A percentile compares a stretch with the other conserved stretches of the same genome.
Conservation (phyloP, 2,888 invertebrate genomes). For the Hypomecis punctinalis region DNA sequence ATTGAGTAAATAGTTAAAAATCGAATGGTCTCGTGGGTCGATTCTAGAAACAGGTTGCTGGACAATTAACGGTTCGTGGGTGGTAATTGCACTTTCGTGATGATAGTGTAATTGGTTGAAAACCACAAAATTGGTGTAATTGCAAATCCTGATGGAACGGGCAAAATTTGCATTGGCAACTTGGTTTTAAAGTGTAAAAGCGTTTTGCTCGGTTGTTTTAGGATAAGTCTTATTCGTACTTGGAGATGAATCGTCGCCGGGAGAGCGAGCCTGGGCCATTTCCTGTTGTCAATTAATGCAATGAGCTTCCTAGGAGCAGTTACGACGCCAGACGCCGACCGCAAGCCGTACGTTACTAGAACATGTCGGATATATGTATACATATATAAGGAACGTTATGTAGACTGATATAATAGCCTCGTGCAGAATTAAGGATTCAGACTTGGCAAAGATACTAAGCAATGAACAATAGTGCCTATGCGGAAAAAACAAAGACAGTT, state of each 20-base stretch:
- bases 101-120: slow-evolving; percentile 36
- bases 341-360: slow-evolving; percentile 51
- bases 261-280: slow-evolving; percentile 48
- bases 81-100: slow-evolving; percentile 58
- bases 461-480: slow-evolving; percentile 11
- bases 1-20: slow-evolving; percentile 47
- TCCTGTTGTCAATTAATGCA: slow-evolving; percentile 72
- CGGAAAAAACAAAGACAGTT: slow-evolving; percentile 5
- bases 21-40: slow-evolving; percentile 56
- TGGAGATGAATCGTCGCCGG: slow-evolving; percentile 43
- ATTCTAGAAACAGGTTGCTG: slow-evolving; percentile 52
- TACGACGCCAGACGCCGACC: slow-evolving; percentile 42
- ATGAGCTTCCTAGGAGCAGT: slow-evolving; percentile 52
- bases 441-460: slow-evolving; percentile 14
- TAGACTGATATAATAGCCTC: slow-evolving; percentile 3
- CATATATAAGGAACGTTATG: slow-evolving; percentile 23
- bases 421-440: slow-evolving; percentile 3
- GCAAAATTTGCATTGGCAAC: slow-evolving; percentile 35
- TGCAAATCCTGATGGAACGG: slow-evolving; percentile 34
- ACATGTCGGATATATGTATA: slow-evolving; percentile 34
- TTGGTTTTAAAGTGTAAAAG: slow-evolving; percentile 28
- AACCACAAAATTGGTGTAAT: slow-evolving; percentile 31
- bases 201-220: slow-evolving; percentile 23
- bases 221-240: slow-evolving; percentile 33
- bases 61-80: slow-evolving; percentile 59